These are phyloP conservation scores for Caenorhabditis japonica DNA, from an alignment of 2,888 invertebrate species.

Conservation along the genomic window DNA sequence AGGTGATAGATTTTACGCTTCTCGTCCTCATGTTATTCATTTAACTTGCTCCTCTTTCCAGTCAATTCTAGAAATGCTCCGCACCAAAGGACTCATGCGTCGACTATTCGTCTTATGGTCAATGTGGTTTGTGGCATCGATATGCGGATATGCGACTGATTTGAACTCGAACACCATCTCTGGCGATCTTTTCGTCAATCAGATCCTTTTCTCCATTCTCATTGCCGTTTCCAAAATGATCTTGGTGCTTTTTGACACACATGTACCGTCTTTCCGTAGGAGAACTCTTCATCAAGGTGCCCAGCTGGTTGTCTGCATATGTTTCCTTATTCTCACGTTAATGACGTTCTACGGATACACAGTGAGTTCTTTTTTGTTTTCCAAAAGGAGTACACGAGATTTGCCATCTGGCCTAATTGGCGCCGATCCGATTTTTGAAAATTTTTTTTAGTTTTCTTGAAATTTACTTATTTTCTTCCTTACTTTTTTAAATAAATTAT, in stretches of 20 bases:
- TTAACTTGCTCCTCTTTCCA: conserved; percentile 33
- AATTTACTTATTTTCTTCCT: too few relatives aligned
- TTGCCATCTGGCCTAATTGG: too few relatives aligned
- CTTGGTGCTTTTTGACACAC: conserved; percentile 71
- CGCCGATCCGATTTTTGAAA: too few relatives aligned
- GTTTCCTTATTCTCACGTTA: conserved; percentile 70
- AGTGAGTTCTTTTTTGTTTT: conserved; percentile 34
- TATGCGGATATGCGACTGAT: conserved; percentile 76
- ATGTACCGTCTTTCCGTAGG: conserved; percentile 69
- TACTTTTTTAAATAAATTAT: too few relatives aligned
- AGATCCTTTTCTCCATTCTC: conserved; percentile 73
- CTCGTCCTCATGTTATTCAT: too few relatives aligned
- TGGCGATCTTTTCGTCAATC: conserved; percentile 74
- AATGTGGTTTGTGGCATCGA: conserved; percentile 74
- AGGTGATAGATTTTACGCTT: conserved; percentile 42
- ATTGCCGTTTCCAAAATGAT: conserved; percentile 74
- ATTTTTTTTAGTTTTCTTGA: too few relatives aligned
- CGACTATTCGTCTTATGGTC: conserved; percentile 73
- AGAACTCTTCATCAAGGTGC: conserved; percentile 74
- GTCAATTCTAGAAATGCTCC: conserved; percentile 64
- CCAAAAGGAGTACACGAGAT: too few relatives aligned
- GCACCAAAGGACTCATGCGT: conserved; percentile 63
- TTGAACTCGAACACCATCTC: conserved; percentile 72
- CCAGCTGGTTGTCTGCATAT: conserved; percentile 71
- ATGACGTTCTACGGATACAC: conserved; percentile 65